A percentile compares a stretch with the other conserved stretches of the same genome.
Evolutionary conservation across 2,888 invertebrate species (phyloP).

Genomic region (Eumacrocentrus americanus): DNA sequence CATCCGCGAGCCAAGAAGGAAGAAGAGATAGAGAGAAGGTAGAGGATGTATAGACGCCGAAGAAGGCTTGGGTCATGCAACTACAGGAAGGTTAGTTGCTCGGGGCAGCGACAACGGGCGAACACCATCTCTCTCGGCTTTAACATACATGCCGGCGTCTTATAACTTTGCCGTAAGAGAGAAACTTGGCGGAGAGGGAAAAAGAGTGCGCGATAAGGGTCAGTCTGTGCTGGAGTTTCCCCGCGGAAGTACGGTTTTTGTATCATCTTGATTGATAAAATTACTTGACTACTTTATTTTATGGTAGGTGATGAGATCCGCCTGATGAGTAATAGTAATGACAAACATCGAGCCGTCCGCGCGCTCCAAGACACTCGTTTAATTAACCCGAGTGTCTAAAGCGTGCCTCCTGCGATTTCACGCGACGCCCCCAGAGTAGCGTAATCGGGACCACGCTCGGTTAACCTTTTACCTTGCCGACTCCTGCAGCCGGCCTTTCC

Average conservation of each 20-base stretch:
- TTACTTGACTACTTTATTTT: neutral
- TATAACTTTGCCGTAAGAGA: neutral
- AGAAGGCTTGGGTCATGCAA: conserved; percentile 56
- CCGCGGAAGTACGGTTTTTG: neutral
- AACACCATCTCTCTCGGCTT: conserved; percentile 43
- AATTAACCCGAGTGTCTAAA: conserved; percentile 42
- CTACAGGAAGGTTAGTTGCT: conserved; percentile 59
- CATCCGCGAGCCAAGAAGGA: neutral
- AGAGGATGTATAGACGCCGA: conserved; percentile 42
- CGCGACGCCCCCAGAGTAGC: conserved; percentile 38
- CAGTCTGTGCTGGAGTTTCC: neutral
- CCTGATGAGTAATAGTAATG: conserved; percentile 27
- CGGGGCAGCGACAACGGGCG: conserved; percentile 57
- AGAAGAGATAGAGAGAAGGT: conserved; percentile 3
- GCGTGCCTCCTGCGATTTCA: conserved; percentile 49
- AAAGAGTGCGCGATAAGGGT: conserved; percentile 17
- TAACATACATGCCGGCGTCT: conserved; percentile 1
- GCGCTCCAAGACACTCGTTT: conserved; percentile 28
- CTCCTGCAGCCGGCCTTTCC: conserved; percentile 28
- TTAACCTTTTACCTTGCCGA: conserved; percentile 45
- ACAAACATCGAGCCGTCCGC: conserved; percentile 28
- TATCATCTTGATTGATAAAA: neutral
- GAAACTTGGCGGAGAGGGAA: neutral
- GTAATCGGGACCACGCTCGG: conserved; percentile 43
- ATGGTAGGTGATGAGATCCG: neutral